Base-by-base conservation (phyloP, 2,888 invertebrate genomes). In the Ptychoptera albimana region DNA sequence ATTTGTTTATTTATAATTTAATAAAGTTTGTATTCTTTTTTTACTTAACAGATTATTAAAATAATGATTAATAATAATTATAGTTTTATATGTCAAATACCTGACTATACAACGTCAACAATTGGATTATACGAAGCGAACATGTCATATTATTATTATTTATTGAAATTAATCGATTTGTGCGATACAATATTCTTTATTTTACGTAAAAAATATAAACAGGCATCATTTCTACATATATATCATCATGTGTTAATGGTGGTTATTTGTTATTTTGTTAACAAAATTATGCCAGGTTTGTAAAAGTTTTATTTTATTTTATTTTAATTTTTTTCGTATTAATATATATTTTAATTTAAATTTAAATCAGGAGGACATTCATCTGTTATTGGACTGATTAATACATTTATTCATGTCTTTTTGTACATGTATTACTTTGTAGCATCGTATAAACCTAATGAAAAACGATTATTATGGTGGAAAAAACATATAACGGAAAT, bases 341-440 rank as follows among this genome's bases (percentile, higher is more conserved):
- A 14, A 13, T 6, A 14, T 11, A 7, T 32, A 9, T n/a, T 11
- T 32, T 11, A n/a, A 7, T n/a, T 7, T 32, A 7, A 8, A 11
- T 32, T 32, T 32, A 32, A 7, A 3, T 7, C 68, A 63, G 80
- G 81, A 50, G 83, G 83, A 1, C 79, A 81, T 54, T 73, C 72
- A 1, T 67, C 74, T 7, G 65, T 73, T 47, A 63, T 82, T 16
- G 81, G 81, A 1, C 57, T 77, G 1, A 57, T 84, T 15, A 91
- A 89, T 57, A 69, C 72, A 0, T 74, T 81, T 47, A 83, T 91
- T 0, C 89, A 91, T 56, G 58, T 74, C 1, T 59, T 86, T 29
- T 89, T 91, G 88, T 89, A 89, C 57, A 66, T 69, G 1, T 84
- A 91, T 60, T 91, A 91, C 58, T 72, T 86, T 10, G 56, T 83